Conservation (phyloP, 1,140 invertebrate genomes). For the Aphaenogaster rudis region DNA sequence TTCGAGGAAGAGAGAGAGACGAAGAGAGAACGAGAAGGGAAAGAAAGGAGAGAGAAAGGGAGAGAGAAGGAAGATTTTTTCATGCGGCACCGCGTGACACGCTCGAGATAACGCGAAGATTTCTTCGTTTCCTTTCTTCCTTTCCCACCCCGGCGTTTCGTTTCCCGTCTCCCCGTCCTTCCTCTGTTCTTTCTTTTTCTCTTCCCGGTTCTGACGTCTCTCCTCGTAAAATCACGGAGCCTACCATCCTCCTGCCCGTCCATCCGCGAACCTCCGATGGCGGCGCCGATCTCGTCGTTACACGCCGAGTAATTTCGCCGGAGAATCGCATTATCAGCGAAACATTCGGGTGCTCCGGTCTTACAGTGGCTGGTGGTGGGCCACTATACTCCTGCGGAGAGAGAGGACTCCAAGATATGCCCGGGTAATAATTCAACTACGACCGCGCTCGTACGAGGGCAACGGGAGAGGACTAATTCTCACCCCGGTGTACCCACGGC, state of each 20-base stretch:
- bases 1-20: constrained; percentile 6
- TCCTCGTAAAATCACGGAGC: background rate
- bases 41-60: background rate
- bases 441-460: constrained; percentile 37
- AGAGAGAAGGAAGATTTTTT: constrained; percentile 30
- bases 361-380: constrained; percentile 42
- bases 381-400: background rate
- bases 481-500: constrained; percentile 60
- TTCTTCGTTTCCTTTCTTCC: constrained; percentile 34
- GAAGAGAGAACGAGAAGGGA: background rate
- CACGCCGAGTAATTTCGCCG: constrained; percentile 67
- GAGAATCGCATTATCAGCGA: constrained; percentile 77
- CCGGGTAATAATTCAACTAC: constrained; percentile 73
- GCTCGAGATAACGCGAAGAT: constrained; percentile 69
- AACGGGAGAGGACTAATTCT: constrained; percentile 72
- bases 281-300: constrained; percentile 41
- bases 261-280: background rate
- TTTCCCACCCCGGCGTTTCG: background rate
- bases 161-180: background rate
- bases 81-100: constrained; percentile 58
- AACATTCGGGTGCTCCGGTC: constrained; percentile 66
- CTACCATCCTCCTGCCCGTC: background rate
- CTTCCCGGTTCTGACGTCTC: background rate
- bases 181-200: background rate
- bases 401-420: constrained; percentile 50